phyloP scores from a whole-genome alignment of 2,113 vertebrate species.

The Fregata magnificens region DNA sequence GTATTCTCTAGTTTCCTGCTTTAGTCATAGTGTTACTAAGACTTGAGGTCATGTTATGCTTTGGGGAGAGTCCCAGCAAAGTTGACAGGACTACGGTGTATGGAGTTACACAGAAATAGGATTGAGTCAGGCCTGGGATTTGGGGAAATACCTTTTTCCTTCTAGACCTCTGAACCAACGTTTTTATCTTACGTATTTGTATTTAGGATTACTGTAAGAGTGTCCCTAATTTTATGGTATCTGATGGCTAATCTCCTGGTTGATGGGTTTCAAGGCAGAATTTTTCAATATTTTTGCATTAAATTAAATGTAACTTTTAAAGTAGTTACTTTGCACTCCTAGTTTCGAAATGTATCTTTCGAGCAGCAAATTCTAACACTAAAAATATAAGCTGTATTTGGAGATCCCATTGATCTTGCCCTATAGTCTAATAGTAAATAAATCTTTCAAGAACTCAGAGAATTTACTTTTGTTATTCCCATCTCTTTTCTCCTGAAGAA shows the following conservation, averaged over 20 bases:
- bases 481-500: not conserved
- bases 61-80: not conserved
- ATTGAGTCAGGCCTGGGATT: not conserved
- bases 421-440: not conserved
- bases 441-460: not conserved
- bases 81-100: fast-evolving
- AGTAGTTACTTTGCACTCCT: not conserved
- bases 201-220: not conserved
- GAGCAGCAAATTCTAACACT: not conserved
- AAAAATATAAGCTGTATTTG: not conserved
- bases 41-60: not conserved
- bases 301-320: not conserved
- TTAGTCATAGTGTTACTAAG: not conserved
- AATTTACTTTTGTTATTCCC: not conserved
- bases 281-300: not conserved
- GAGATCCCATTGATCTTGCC: not conserved
- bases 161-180: not conserved
- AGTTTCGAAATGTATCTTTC: not conserved
- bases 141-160: not conserved
- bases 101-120: not conserved
- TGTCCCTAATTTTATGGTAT: not conserved
- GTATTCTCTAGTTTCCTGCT: not conserved
- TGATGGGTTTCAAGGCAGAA: not conserved
- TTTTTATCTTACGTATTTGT: not conserved
- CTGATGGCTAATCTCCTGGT: not conserved